A percentile compares a stretch with the other conserved stretches of the same genome.
These are phyloP conservation scores for Sprattus sprattus DNA, from an alignment of 2,113 vertebrate species.

Conservation along the genomic window DNA sequence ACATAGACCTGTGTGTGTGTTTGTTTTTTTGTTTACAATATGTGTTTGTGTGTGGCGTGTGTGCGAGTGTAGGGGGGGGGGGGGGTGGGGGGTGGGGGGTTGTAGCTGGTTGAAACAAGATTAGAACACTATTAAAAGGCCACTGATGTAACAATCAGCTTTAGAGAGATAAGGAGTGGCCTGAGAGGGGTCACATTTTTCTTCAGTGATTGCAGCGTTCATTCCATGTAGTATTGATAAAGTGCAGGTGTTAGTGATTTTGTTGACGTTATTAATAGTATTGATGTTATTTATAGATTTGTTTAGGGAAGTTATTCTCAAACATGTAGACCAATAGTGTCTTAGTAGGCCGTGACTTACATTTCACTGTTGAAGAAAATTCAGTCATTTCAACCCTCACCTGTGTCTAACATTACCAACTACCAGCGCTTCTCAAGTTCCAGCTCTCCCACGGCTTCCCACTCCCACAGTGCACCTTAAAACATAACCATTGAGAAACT, in stretches of 20 bases:
- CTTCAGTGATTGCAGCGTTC: not conserved
- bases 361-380: too few species aligned
- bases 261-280: not conserved
- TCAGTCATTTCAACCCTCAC: too few species aligned
- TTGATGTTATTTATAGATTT: too few species aligned
- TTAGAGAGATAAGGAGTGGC: conserved; percentile 1
- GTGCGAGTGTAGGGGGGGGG: not conserved
- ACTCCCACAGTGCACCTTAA: not conserved
- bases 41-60: not conserved
- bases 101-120: conserved; percentile 18
- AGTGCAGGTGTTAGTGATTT: not conserved
- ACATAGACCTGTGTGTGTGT: not conserved
- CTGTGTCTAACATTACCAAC: not conserved
- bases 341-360: not conserved
- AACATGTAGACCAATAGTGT: not conserved
- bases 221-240: not conserved
- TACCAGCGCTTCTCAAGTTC: not conserved
- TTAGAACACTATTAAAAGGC: conserved; percentile 41
- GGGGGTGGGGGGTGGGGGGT: too few species aligned
- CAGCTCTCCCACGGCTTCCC: not conserved
- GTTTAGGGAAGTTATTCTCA: not conserved
- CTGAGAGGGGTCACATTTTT: not conserved
- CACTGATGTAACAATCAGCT: conserved; percentile 34
- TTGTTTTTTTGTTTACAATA: not conserved
- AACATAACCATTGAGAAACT: conserved; percentile 23